Base-by-base conservation (phyloP, 1,140 invertebrate genomes). In the Cepaea nemoralis region DNA sequence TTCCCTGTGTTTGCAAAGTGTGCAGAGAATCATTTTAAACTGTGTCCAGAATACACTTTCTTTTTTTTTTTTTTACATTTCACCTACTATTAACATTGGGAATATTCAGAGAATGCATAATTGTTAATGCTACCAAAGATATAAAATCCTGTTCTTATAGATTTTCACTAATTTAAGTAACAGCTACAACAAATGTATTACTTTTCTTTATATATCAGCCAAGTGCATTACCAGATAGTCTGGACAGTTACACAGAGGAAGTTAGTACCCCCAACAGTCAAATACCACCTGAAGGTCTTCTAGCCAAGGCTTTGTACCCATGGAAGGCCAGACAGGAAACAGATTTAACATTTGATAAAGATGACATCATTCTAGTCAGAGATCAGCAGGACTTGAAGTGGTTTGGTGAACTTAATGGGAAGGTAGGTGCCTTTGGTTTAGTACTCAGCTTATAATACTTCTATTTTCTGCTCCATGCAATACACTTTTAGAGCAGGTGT, bases 321-420 rank as follows among this genome's bases (percentile, higher is more conserved):
- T 95, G 94, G 92, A 93, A 93, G 85, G 94, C 94, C 59, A 93
- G 93, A n/a, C 94, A 94, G 86, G 93, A 93, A 45, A 93, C 93
- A 83, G 94, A 95, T 89, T 89, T 95, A 55, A 92, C 93, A 0
- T 95, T 95, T 86, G 93, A 93, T 69, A 94, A 95, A 90, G 94
- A 94, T 81, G 94, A 95, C 88, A 89, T 92, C 22, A 93, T 95
- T 75, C 91, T 89, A 74, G 93, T 95, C 45, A 92, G 93, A 74
- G 94, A 95, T 86, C 93, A 95, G 85, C 94, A 94, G 88, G 94
- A 94, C 73, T 93, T 94, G 87, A 95, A 94, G 94, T 95, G 94
- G 93, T 94, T 93, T 82, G 95, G 95, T 37, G 92, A 94, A 86
- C 84, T 92, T 0, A 85, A 85, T 84, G 91, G 88, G 76, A 89